Evolutionary conservation across 2,888 invertebrate genomes (phyloP), one percentile per base, ranked within the genome.

Genomic region (Ryuthela nishihirai): DNA sequence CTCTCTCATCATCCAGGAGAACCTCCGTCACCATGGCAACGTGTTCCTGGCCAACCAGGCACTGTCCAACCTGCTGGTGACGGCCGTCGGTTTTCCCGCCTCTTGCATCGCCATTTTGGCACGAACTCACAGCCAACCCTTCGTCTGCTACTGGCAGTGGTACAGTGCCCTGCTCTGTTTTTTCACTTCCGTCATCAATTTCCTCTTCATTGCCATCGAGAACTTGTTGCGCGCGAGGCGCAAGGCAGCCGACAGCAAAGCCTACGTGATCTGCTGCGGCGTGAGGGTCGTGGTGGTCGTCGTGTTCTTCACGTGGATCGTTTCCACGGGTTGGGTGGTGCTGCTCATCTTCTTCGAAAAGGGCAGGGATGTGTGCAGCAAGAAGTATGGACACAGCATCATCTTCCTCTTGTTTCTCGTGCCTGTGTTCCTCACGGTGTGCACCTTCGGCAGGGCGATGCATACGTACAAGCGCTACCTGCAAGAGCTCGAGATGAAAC

Each of bases 81-180:
- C 56, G 9, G 54, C 58, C 5, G 20, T 62, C 12, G 64, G 52
- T 5, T 61, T 63, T 24, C 60, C 65, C 1, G 56, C 56, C 2
- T 52, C 52, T 15, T 60, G 60, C 12, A 58, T 65, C 26, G 63
- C 60, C 24, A 65, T 65, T 7, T 50, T 65, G 24, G 53, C 65
- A 15, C 49, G 55, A n/a, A 53, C 35, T 9, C 54, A 54, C 18
- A 42, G 32, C 15, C 23, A 43, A 12, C 50, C 48, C 5, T 60
- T 54, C 26, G 56, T 65, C 4, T 63, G 63, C 21, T 50, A 60
- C 39, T 55, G 55, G 55, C 56, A 63, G 32, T 65, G 65, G 63
- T 64, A 56, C 36, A 44, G 54, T 21, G 56, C 56, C 1, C 49
- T 65, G 9, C 26, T 60, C 18, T 63, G 54, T n/a, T 64, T 65